Evolutionary conservation across 2,797 vertebrate genomes (phyloP).

Genomic region (Mormyrus hasselquistii): DNA sequence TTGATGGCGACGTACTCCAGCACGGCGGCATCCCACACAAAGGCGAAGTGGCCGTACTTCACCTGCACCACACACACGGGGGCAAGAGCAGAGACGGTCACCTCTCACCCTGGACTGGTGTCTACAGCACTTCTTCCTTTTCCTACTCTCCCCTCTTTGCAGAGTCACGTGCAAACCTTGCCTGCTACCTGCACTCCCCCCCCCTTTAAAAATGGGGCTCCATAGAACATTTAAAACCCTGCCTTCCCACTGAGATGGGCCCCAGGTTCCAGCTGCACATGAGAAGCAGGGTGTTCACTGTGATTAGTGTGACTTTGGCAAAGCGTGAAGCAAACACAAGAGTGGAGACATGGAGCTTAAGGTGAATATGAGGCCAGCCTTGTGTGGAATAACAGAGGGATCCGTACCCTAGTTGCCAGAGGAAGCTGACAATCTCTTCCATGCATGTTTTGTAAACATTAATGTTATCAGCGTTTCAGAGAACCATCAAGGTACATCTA

Average conservation of each 20-base stretch:
- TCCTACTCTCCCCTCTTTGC: not conserved
- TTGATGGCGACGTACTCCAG: constrained; percentile 94
- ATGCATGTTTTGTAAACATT: not conserved
- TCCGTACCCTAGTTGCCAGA: not conserved
- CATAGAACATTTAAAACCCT: not conserved
- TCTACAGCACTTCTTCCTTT: not conserved
- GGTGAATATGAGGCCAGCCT: not conserved
- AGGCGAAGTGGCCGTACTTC: constrained; percentile 88
- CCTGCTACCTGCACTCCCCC: not conserved
- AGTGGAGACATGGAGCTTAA: not conserved
- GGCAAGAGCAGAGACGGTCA: not conserved
- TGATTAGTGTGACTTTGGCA: not conserved
- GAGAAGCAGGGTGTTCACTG: not conserved
- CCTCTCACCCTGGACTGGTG: not conserved
- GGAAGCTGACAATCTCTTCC: not conserved
- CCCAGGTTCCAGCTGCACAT: not conserved
- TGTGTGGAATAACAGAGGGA: not conserved
- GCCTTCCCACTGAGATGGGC: not conserved
- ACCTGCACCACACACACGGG: constrained; percentile 62
- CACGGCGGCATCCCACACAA: constrained; percentile 94
- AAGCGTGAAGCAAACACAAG: not conserved
- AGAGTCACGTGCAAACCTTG: not conserved
- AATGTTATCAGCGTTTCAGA: not conserved
- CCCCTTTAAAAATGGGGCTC: not conserved
- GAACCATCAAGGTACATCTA: not conserved